These are phyloP conservation scores for Agapornis roseicollis DNA, from an alignment of 2,113 vertebrate species.

Conservation along the genomic window DNA sequence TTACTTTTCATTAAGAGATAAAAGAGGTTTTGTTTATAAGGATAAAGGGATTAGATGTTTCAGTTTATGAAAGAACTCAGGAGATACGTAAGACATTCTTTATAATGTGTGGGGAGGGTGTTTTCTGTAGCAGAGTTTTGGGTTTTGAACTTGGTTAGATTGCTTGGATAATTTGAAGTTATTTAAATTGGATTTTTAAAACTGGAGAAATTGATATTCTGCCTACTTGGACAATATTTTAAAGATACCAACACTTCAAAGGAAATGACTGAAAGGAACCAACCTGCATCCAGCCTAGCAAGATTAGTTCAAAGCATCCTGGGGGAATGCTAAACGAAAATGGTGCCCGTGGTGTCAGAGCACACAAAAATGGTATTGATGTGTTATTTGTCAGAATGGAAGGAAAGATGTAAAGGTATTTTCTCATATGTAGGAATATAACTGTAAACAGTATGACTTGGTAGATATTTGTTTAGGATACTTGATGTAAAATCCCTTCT, in stretches of 20 bases:
- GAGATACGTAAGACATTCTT: slow-evolving; percentile 23
- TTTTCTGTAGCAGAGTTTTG: slow-evolving; percentile 22
- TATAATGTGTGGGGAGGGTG: not conserved
- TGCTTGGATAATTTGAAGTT: slow-evolving; percentile 63
- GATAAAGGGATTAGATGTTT: slow-evolving; percentile 39
- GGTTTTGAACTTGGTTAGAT: slow-evolving; percentile 26
- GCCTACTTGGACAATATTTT: slow-evolving; percentile 59
- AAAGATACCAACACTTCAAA: slow-evolving; percentile 73
- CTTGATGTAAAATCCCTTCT: not conserved
- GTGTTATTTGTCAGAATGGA: not conserved
- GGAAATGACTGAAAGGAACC: slow-evolving; percentile 51
- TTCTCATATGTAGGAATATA: not conserved
- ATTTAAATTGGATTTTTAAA: slow-evolving; percentile 69
- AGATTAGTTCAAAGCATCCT: slow-evolving; percentile 68
- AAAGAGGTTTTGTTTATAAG: not conserved
- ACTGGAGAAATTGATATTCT: slow-evolving; percentile 64
- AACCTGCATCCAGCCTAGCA: slow-evolving; percentile 44
- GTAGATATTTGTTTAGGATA: not conserved
- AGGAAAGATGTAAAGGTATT: not conserved
- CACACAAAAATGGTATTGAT: not conserved
- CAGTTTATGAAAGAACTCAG: not conserved
- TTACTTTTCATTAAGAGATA: slow-evolving; percentile 27
- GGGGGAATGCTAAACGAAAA: slow-evolving; percentile 63
- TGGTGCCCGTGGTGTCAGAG: not conserved
- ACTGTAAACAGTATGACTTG: not conserved